Evolutionary conservation across 2,113 vertebrate species (phyloP), one percentile per base, ranked within the genome.

Genomic region (Ursus arctos): DNA sequence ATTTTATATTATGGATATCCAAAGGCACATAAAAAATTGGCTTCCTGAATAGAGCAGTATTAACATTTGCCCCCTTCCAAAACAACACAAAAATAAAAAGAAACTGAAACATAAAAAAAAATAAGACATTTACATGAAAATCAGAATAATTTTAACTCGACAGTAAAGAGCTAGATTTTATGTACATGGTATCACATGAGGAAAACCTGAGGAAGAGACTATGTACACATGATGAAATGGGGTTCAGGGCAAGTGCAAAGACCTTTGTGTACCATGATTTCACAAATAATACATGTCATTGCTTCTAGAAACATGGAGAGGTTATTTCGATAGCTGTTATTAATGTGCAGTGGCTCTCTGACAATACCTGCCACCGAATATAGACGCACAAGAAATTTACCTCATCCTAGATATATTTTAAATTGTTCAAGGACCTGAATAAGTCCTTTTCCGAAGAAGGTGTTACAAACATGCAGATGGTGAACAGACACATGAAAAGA

Each of bases 11-110:
- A 94, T 80, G 92, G 33, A 28, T 97, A 96, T 51, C 65, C 16
- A 59, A 40, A 61, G 22, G 6, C 4, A 96, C 24, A 43, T 80
- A 51, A 94, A 87, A n/a, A 61, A 85, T 65, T 95, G 57, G 51
- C 59, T 91, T 96, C 97, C 55, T 80, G 79, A 84, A 91, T 65
- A 94, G 72, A 97, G 95, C 51, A 74, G 28, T 55, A 84, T 97
- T 53, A 87, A 88, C 36, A 93, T 69, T 79, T 71, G n/a, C 51
- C 80, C 67, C n/a, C 55, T 47, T 93, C 28, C 55, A 88, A 67
- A 94, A 85, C 28, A 53, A 72, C 59, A 93, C 26, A 93, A 84
- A 94, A 94, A 74, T 33, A 28, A 16, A 18, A 16, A 5, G 43
- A 43, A 49, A 53, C 3, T 51, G 36, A 53, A 79, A 92, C 33